Base-by-base conservation (phyloP, 2,113 vertebrate genomes). In the Rhipidura dahli region DNA sequence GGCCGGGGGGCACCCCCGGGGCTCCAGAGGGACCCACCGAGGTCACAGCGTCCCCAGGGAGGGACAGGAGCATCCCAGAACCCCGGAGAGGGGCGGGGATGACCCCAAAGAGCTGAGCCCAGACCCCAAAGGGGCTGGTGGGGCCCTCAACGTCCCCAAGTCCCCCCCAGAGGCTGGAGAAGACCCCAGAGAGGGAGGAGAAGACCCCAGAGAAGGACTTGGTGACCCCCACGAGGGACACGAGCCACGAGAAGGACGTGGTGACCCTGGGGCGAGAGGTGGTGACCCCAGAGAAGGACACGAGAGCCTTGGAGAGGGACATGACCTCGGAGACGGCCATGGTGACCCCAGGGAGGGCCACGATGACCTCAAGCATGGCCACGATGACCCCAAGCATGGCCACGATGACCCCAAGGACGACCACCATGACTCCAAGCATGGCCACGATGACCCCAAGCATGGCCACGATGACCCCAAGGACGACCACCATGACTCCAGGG, bases 141-240 rank as follows among this genome's bases (percentile, higher is more conserved):
- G 50, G 17, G 13, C 22, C 27, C 15, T 15, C 31, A 3, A 9
- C 5, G 44, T 24, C 33, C 45, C 33, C 45, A 20, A 27, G 7
- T 10, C 3, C 4, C 9, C 30, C 7, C 30, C 30, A 54, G 30
- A 21, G 30, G 53, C 53, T 21, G 53, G 19, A 54, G 53, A 54
- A 54, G 37, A 60, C 31, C 39, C 33, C 10, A 7, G 1, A 40
- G 7, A 26, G 8, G 73, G 27, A 40, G 13, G 1, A 2, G 35
- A 2, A 11, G 61, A 4, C 19, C 39, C 24, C 9, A 15, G 2
- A 9, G 2, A 13, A 1, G 33, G 40, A 7, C 3, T 1, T 1
- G 13, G 4, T 10, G 28, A 21, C 7, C 35, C 22, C 10, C 6
- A 2, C 50, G 7, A 10, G 8, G n/a, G 26, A 30, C 9, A 2